Evolutionary conservation across 2,797 vertebrate species (phyloP).

Genomic region (Xiphorhynchus erythropygius): DNA sequence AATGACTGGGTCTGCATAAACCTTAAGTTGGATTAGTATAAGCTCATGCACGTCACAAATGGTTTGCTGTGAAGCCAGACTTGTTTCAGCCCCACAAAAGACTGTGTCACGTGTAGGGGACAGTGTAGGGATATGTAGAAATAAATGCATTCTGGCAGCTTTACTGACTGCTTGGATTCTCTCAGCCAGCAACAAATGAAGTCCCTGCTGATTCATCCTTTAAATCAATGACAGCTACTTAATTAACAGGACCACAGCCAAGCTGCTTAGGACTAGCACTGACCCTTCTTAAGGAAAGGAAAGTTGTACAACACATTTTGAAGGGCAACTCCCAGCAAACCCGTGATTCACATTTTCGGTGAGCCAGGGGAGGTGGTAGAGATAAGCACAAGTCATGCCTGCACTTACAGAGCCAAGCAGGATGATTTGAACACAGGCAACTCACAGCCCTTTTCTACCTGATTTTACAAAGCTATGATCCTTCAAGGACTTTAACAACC

Average conservation of each 20-base stretch:
- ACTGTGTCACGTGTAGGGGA: not conserved
- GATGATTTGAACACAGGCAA: not conserved
- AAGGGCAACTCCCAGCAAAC: not conserved
- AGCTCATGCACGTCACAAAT: slow-evolving; percentile 81
- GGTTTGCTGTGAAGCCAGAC: not conserved
- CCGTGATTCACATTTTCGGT: not conserved
- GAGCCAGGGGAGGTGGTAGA: not conserved
- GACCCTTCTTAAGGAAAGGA: slow-evolving; percentile 16
- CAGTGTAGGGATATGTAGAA: not conserved
- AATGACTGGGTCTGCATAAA: slow-evolving; percentile 81
- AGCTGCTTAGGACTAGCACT: slow-evolving; percentile 21
- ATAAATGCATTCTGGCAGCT: slow-evolving; percentile 2
- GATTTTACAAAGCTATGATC: not conserved
- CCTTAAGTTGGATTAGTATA: slow-evolving; percentile 85
- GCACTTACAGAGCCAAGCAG: not conserved
- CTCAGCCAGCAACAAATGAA: slow-evolving; percentile 7
- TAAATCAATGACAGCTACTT: slow-evolving; percentile 39
- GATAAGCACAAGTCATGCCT: not conserved
- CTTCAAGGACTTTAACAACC: not conserved
- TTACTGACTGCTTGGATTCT: slow-evolving; percentile 14
- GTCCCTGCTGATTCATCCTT: slow-evolving; percentile 40
- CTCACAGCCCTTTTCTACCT: not conserved
- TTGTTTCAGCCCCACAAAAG: not conserved
- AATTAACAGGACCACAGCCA: slow-evolving; percentile 38
- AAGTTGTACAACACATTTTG: not conserved